These are phyloP conservation scores for Brachyopa scutellaris DNA, from an alignment of 2,888 invertebrate species.

Conservation along the genomic window DNA sequence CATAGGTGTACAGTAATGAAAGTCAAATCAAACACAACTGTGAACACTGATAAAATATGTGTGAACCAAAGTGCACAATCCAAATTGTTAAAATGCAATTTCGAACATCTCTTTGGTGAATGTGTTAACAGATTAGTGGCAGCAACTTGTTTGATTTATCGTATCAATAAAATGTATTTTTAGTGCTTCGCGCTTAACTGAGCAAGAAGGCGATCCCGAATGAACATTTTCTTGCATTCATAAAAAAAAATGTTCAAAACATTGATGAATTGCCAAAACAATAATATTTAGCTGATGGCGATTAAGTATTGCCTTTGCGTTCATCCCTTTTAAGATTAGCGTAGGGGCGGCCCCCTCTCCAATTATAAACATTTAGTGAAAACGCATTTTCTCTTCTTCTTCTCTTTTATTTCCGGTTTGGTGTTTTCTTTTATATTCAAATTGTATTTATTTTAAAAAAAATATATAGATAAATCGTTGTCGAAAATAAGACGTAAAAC, in stretches of 20 bases:
- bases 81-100: conserved; percentile 35
- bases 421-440: conserved; percentile 11
- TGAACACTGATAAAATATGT: no score
- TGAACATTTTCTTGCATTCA: conserved; percentile 17
- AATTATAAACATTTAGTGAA: no score
- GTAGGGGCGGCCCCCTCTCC: no score
- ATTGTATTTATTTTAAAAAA: conserved; percentile 18
- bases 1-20: no score
- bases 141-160: conserved; percentile 61
- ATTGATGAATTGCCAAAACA: conserved; percentile 60
- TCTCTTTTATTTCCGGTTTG: conserved; percentile 2
- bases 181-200: conserved; percentile 34
- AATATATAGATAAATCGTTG: conserved; percentile 5
- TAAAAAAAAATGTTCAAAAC: conserved; percentile 30
- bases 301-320: no score
- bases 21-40: no score
- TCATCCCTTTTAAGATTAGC: no score
- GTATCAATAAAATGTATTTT: conserved; percentile 56
- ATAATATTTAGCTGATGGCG: conserved; percentile 24
- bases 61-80: background rate
- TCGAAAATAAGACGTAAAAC: conserved; percentile 37
- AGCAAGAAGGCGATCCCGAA: conserved; percentile 22
- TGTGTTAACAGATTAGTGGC: conserved; percentile 51
- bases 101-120: conserved; percentile 23
- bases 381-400: background rate